Base-by-base conservation (phyloP, 2,797 vertebrate genomes). In the Dermochelys coriacea region DNA sequence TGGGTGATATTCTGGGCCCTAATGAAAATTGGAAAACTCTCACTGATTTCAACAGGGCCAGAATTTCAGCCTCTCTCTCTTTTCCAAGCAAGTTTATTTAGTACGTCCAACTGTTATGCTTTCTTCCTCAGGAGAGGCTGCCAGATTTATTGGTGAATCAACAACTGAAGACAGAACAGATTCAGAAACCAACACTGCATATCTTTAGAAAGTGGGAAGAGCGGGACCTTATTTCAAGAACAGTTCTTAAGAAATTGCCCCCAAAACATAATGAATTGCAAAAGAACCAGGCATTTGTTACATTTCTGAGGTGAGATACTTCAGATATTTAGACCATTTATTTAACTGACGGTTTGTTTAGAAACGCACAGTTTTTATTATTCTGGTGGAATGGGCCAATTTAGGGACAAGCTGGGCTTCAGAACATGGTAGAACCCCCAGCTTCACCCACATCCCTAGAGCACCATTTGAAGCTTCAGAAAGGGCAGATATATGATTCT, bases 391-490 rank as follows among this genome's bases (percentile, higher is more conserved):
- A 81, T 25, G 5, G 94, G 15, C 8, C 57, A 8, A 75, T 15
- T 59, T 19, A 18, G 18, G 92, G 78, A 91, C 0, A 68, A 34
- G 54, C 27, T 10, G 64, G 93, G 84, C 29, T 95, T 61, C 79
- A 89, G n/a, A 68, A 10, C 34, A 12, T 16, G 23, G 49, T 59
- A 84, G 59, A 91, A 91, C 18, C 9, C n/a, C 19, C 64, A 90
- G 8, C 78, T 84, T 49, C 45, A 82, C 86, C 45, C 68, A 41
- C 25, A 45, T 47, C 27, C 51, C 52, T 2, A 4, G 52, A 90
- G 79, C 9, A 80, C 12, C 1, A 75, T 45, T 6, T 84, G 92
- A 90, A 90, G 79, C 41, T 94, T 94, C 93, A 75, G 71, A 91
- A 92, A 80, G 86, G 37, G 9, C n/a, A 34, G 87, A 47, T 15